Evolutionary conservation across 1,140 invertebrate species (phyloP).

Genomic region (Aphis gossypii): DNA sequence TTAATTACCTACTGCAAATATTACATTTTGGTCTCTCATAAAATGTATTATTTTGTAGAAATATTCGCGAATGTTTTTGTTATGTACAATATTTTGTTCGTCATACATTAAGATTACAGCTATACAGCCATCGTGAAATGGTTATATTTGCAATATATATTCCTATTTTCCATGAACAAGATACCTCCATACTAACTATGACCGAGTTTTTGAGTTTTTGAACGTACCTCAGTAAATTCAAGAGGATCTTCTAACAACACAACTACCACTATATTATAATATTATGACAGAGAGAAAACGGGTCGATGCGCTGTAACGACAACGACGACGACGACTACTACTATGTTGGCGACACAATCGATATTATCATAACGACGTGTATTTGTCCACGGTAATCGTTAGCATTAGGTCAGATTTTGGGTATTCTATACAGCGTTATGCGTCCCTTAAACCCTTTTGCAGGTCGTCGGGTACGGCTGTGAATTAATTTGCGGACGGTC

Average conservation of each 20-base stretch:
- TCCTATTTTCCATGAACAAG: background rate
- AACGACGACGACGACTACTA: too few species aligned
- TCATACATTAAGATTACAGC: background rate
- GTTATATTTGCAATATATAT: background rate
- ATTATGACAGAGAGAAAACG: background rate
- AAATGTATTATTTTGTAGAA: background rate
- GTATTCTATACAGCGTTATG: background rate
- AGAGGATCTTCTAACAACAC: accelerated
- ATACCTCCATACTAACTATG: background rate
- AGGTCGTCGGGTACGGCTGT: background rate
- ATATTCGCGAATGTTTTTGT: background rate
- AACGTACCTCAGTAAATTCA: background rate
- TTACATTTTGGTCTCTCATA: too few species aligned
- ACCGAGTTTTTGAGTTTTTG: background rate
- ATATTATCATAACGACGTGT: background rate
- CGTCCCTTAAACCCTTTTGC: background rate
- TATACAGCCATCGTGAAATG: background rate
- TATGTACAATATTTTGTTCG: too few species aligned
- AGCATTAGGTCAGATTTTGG: background rate
- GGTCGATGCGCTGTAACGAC: background rate
- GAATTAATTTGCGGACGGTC: conserved; percentile 27
- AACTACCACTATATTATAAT: background rate
- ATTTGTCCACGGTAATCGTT: conserved; percentile 18
- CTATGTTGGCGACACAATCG: background rate
- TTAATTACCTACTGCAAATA: too few species aligned